Evolutionary conservation across 2,113 vertebrate genomes (phyloP).

Genomic region (Notothenia coriiceps): DNA sequence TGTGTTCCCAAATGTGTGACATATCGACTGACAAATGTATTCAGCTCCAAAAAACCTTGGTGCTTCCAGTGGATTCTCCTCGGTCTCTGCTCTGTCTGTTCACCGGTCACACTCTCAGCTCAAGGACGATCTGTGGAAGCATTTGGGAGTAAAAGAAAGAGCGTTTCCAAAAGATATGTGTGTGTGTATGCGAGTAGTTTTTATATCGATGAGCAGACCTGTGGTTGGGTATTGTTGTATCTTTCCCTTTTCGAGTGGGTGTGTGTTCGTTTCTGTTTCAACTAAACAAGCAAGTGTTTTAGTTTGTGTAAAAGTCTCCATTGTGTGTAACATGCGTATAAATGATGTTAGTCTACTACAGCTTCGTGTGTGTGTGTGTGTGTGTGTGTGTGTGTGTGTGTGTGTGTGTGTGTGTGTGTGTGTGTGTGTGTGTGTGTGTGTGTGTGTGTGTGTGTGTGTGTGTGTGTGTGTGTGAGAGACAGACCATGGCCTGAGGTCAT

Average conservation of each 20-base stretch:
- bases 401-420: conserved; percentile 33
- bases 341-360: background rate
- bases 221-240: background rate
- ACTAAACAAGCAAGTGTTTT: background rate
- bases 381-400: conserved; percentile 9
- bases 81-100: conserved; percentile 43
- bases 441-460: conserved; percentile 31
- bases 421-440: conserved; percentile 15
- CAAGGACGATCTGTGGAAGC: conserved; percentile 39
- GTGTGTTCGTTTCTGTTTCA: background rate
- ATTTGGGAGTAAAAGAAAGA: conserved; percentile 39
- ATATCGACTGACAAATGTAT: conserved; percentile 63
- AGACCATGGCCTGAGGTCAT: conserved; percentile 82
- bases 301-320: conserved; percentile 6
- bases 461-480: conserved; percentile 35
- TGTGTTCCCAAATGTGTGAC: conserved; percentile 41
- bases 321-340: conserved; percentile 6
- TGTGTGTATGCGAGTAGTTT: background rate
- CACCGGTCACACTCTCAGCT: conserved; percentile 50
- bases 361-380: conserved; percentile 16
- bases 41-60: conserved; percentile 44
- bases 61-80: conserved; percentile 54
- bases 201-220: background rate
- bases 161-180: background rate
- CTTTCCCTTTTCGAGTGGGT: background rate